Percentiles rank a stretch among this genome's conserved stretches.
phyloP scores from a whole-genome alignment of 2,888 invertebrate genomes.

The Metellina segmentata region DNA sequence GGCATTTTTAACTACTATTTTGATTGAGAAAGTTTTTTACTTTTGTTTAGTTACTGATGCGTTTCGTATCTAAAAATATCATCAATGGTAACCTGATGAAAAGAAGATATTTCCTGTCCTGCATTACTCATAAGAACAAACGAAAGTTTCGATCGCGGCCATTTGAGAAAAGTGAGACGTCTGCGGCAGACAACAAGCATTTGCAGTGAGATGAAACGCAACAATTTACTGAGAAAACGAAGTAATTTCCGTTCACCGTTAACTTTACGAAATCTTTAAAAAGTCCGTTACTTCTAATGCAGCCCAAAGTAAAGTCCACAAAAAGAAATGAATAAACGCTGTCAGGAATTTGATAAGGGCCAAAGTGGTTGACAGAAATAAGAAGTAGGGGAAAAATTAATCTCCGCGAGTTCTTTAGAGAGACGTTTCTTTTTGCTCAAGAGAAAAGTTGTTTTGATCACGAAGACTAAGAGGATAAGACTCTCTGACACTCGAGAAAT shows the following conservation, averaged over 20 bases:
- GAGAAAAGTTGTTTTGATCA: constrained; percentile 45
- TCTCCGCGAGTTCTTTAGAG: constrained; percentile 46
- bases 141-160: too few relatives aligned
- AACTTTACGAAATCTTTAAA: constrained; percentile 28
- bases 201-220: background rate
- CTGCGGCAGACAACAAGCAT: background rate
- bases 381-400: constrained; percentile 55
- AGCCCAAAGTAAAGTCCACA: background rate
- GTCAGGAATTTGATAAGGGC: constrained; percentile 58
- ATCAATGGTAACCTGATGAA: too few relatives aligned
- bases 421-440: constrained; percentile 19
- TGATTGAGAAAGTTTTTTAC: too few relatives aligned
- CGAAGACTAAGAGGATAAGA: constrained; percentile 33
- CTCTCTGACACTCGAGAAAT: constrained; percentile 36
- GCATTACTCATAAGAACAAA: too few relatives aligned
- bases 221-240: constrained; percentile 1
- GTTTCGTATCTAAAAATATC: too few relatives aligned
- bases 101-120: too few relatives aligned
- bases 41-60: too few relatives aligned
- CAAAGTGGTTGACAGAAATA: constrained; percentile 54
- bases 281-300: constrained; percentile 7
- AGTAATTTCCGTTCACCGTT: constrained; percentile 44
- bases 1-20: too few relatives aligned
- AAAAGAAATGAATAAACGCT: constrained; percentile 32
- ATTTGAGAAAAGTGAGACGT: too few relatives aligned